Evolutionary conservation across 2,888 invertebrate species (phyloP).

Genomic region (Dasysyrphus tricinctus): DNA sequence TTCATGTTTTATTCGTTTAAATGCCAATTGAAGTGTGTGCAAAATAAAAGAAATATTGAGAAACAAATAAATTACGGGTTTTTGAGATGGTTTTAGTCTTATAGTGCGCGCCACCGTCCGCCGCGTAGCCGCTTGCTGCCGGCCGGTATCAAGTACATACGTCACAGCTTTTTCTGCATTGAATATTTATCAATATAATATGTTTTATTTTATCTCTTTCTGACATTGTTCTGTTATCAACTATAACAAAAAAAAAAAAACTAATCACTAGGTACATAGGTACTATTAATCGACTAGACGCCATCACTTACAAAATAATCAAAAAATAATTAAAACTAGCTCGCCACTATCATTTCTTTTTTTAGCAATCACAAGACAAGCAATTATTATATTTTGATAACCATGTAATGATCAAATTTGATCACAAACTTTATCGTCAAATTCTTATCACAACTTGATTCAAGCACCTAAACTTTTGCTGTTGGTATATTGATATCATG

Average conservation of each 20-base stretch:
- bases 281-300: not conserved
- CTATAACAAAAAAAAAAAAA: not conserved
- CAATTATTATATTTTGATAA: slow-evolving; percentile 12
- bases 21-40: no score
- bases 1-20: no score
- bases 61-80: no score
- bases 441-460: not conserved
- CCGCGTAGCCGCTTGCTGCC: no score
- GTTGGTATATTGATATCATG: not conserved
- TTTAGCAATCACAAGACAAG: not conserved
- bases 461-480: not conserved
- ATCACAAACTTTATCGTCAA: not conserved
- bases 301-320: slow-evolving; percentile 31
- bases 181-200: not conserved
- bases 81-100: no score
- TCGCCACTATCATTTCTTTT: not conserved
- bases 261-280: not conserved
- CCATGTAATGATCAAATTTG: not conserved
- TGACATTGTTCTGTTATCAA: not conserved
- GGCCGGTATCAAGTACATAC: no score
- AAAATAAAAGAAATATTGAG: no score
- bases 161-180: not conserved
- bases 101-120: no score
- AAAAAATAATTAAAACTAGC: slow-evolving; percentile 9
- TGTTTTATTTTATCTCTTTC: not conserved